phyloP scores from a whole-genome alignment of 1,140 invertebrate species.

The Drosophila sp. region DNA sequence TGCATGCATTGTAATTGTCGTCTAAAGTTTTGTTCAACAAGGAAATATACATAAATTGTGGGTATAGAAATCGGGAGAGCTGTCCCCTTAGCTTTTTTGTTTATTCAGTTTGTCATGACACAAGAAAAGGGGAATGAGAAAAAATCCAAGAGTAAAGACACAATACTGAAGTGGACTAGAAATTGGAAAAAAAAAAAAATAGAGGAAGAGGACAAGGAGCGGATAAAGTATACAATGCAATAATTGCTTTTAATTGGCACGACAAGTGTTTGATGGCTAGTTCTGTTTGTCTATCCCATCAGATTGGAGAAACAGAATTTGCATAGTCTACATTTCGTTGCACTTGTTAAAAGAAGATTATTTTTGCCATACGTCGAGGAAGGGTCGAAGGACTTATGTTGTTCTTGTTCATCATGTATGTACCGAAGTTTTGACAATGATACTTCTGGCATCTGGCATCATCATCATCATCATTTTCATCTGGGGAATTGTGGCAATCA shows the following conservation, averaged over 20 bases:
- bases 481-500: background rate
- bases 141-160: background rate
- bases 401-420: background rate
- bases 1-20: conserved; percentile 53
- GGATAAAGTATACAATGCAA: conserved; percentile 25
- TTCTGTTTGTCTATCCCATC: conserved; percentile 31
- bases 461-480: too few species aligned
- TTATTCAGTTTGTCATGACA: conserved; percentile 10
- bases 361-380: background rate
- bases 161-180: conserved; percentile 8
- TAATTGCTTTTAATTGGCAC: conserved; percentile 65
- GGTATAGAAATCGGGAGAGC: conserved; percentile 5
- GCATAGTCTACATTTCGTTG: conserved; percentile 14
- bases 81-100: background rate
- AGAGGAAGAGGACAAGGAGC: background rate
- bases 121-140: background rate
- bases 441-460: background rate
- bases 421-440: background rate
- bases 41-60: conserved; percentile 16
- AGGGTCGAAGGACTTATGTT: background rate
- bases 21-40: conserved; percentile 23
- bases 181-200: conserved; percentile 10
- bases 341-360: conserved; percentile 28
- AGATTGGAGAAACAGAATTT: conserved; percentile 13
- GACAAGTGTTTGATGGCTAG: conserved; percentile 46